phyloP scores from a whole-genome alignment of 2,888 invertebrate species.

The Labia minor region DNA sequence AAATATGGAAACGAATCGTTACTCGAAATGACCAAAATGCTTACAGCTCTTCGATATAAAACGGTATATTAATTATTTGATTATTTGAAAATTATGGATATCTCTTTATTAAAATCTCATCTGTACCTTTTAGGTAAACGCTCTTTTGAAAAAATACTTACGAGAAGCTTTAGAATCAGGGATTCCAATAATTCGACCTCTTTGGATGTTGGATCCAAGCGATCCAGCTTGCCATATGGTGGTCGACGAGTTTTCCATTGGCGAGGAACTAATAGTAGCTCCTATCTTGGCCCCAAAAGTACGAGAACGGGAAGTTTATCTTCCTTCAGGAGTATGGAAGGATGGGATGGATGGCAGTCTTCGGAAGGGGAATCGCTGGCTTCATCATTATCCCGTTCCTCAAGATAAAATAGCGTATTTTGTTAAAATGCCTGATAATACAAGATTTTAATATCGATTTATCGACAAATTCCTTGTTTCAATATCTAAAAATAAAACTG shows the following conservation, averaged over 20 bases:
- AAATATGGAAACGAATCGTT: conserved; percentile 72
- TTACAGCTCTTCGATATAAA: conserved; percentile 62
- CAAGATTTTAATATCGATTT: conserved; percentile 52
- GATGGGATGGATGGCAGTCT: conserved; percentile 80
- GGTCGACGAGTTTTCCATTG: conserved; percentile 78
- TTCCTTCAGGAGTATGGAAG: conserved; percentile 86
- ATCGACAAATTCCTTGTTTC: too few relatives aligned
- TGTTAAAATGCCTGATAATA: conserved; percentile 72
- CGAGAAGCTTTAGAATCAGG: conserved; percentile 71
- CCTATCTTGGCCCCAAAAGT: conserved; percentile 64
- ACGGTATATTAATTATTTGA: conserved; percentile 42
- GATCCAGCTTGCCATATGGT: conserved; percentile 67
- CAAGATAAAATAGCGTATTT: conserved; percentile 72
- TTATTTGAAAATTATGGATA: neutral
- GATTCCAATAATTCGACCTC: conserved; percentile 70
- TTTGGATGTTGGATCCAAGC: conserved; percentile 79
- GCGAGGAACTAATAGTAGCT: conserved; percentile 82
- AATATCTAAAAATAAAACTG: too few relatives aligned
- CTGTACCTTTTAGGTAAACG: conserved; percentile 48
- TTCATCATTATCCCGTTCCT: conserved; percentile 74
- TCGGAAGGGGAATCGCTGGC: conserved; percentile 80
- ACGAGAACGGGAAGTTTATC: conserved; percentile 67
- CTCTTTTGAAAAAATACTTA: conserved; percentile 63
- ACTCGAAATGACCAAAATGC: conserved; percentile 62
- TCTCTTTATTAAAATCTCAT: too few relatives aligned